Evolutionary conservation across 1,140 invertebrate genomes (phyloP).

Genomic region (Daktulosphaira vitifoliae): DNA sequence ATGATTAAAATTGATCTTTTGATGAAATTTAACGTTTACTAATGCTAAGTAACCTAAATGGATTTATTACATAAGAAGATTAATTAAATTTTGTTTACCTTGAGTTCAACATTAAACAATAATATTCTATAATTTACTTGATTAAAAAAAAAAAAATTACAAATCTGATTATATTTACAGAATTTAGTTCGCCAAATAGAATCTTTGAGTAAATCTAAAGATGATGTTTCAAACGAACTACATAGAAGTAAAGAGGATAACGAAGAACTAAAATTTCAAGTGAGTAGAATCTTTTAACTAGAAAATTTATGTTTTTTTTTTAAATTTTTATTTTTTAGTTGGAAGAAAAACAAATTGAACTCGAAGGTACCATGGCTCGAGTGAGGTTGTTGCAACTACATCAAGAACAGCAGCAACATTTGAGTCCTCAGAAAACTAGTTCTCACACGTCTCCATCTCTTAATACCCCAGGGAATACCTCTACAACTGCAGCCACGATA

Average conservation of each 20-base stretch:
- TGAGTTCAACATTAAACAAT: no score
- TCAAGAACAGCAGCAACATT: constrained; percentile 40
- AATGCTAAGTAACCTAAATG: no score
- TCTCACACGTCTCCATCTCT: no score
- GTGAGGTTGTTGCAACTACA: constrained; percentile 57
- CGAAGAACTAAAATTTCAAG: constrained; percentile 72
- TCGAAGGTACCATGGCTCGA: constrained; percentile 66
- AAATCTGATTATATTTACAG: no score
- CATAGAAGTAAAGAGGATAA: constrained; percentile 66
- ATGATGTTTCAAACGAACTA: constrained; percentile 56
- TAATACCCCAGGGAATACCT: no score
- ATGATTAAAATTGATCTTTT: no score
- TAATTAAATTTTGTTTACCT: no score
- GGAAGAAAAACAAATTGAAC: constrained; percentile 68
- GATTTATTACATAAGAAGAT: no score
- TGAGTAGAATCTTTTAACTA: constrained; percentile 41
- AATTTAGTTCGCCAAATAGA: constrained; percentile 59
- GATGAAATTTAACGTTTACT: no score
- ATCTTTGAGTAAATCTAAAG: constrained; percentile 53
- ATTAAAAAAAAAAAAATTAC: no score
- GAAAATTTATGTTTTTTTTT: neutral
- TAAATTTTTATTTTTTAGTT: constrained; percentile 48
- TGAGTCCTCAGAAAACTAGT: no score
- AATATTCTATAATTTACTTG: no score
- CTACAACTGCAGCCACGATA: constrained; percentile 8